Conservation (phyloP, 1,140 invertebrate genomes). For the Drosophila novamexicana region DNA sequence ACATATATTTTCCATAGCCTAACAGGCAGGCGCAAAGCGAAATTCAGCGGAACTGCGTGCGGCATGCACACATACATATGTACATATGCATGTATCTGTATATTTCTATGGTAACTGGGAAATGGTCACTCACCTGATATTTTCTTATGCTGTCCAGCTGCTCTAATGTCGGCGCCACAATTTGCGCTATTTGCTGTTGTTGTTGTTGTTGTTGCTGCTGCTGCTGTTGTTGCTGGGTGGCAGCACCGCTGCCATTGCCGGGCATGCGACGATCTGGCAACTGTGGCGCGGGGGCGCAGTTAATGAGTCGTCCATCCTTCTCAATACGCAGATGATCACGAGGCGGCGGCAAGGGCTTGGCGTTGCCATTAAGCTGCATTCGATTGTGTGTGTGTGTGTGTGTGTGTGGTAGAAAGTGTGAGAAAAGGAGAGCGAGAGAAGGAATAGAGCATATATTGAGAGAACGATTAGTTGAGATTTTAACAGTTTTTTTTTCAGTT, state of each 20-base stretch:
- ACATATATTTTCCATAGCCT: background rate
- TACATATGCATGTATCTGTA: background rate
- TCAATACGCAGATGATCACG: conserved; percentile 88
- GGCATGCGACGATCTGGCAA: conserved; percentile 87
- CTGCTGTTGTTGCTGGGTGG: conserved; percentile 83
- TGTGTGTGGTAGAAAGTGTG: background rate
- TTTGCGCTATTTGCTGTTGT: conserved; percentile 84
- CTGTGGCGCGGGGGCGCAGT: conserved; percentile 88
- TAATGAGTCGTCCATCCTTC: conserved; percentile 87
- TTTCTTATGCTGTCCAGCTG: conserved; percentile 95
- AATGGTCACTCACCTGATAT: conserved; percentile 89
- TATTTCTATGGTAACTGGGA: background rate
- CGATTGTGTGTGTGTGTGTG: background rate
- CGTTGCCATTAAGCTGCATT: conserved; percentile 80
- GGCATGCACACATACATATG: background rate
- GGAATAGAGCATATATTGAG: background rate
- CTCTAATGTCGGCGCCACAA: conserved; percentile 90
- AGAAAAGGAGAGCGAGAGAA: background rate
- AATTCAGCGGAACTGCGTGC: background rate
- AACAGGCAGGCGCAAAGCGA: conserved; percentile 5
- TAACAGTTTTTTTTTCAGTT: background rate
- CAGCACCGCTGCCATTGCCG: conserved; percentile 47
- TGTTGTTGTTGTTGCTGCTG: conserved; percentile 56
- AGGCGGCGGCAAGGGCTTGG: conserved; percentile 90
- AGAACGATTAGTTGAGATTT: conserved; percentile 33